Conservation (phyloP, 2,797 vertebrate species). For the Morelia viridis region DNA sequence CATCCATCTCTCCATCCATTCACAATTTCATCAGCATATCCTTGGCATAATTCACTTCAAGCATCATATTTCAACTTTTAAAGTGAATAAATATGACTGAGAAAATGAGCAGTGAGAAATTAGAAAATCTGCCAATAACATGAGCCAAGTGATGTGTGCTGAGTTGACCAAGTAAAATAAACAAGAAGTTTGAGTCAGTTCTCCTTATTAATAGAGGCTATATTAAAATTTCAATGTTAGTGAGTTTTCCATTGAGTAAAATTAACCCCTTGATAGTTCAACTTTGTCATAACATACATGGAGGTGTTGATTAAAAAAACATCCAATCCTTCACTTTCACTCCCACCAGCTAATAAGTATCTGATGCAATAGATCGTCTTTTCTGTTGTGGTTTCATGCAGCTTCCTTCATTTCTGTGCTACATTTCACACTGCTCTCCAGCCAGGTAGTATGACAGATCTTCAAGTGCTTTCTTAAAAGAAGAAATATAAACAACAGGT, state of each 20-base stretch:
- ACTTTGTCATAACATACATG: background rate
- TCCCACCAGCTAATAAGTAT: background rate
- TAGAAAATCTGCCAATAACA: background rate
- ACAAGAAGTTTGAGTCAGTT: constrained; percentile 44
- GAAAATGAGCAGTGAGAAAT: background rate
- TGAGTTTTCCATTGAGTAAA: background rate
- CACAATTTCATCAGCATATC: constrained; percentile 16
- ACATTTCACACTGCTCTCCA: background rate
- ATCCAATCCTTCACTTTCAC: background rate
- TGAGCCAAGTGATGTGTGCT: background rate
- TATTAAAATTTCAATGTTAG: constrained; percentile 50
- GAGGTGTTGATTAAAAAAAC: background rate
- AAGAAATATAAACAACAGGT: background rate
- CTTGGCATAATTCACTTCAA: background rate
- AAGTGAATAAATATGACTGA: background rate
- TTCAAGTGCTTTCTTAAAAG: background rate
- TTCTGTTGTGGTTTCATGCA: background rate
- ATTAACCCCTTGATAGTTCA: background rate
- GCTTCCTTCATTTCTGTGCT: background rate
- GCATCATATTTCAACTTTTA: background rate
- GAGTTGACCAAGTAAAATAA: constrained; percentile 29
- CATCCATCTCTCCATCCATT: background rate
- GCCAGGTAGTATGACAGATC: background rate
- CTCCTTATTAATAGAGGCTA: constrained; percentile 32
- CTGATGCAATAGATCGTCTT: background rate